Base-by-base conservation (phyloP, 2,888 invertebrate genomes). In the Philonicus albiceps region DNA sequence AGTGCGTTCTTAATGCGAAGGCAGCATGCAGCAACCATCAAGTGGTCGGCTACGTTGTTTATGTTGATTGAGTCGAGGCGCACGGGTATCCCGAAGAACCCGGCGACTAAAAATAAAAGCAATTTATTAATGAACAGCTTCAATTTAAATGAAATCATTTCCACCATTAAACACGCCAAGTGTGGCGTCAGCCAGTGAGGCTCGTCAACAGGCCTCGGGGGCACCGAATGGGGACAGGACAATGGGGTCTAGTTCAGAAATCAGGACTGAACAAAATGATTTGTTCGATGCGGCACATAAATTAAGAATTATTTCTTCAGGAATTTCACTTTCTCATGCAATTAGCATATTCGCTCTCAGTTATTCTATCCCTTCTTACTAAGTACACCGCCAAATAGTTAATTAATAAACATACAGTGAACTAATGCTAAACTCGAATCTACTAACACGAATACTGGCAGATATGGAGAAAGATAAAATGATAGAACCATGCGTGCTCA, bases 21-120 rank as follows among this genome's bases (percentile, higher is more conserved):
- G 80, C 88, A 88, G 87, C 88, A 88, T 86, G 88, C 87, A 87
- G 88, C 86, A 88, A 86, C 87, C 88, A 88, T 87, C 86, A 88
- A 87, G 87, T 88, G 88, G 87, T 88, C 87, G 88, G 78, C 87
- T 40, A 78, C 78, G 84, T 27, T 85, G 86, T 87, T 88, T 88
- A 88, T 87, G 86, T 81, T 87, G 88, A 87, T 87, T 87, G 86
- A 84, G 81, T 37, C 83, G 27, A 3, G 78, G 80, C 84, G 80
- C 78, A 85, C 43, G 49, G 83, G 73, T 64, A 80, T n/a, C 64
- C 27, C 64, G 22, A 11, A 27, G 64, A 64, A 78, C 64, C 40
- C 81, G 81, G 75, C 86, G 74, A 43, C 85, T 85, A 86, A 86
- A 80, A 85, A 85, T 85, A 87, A 87, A 80, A 85, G 73, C 84